Base-by-base conservation (phyloP, 2,888 invertebrate species). In the Sycophila texana region DNA sequence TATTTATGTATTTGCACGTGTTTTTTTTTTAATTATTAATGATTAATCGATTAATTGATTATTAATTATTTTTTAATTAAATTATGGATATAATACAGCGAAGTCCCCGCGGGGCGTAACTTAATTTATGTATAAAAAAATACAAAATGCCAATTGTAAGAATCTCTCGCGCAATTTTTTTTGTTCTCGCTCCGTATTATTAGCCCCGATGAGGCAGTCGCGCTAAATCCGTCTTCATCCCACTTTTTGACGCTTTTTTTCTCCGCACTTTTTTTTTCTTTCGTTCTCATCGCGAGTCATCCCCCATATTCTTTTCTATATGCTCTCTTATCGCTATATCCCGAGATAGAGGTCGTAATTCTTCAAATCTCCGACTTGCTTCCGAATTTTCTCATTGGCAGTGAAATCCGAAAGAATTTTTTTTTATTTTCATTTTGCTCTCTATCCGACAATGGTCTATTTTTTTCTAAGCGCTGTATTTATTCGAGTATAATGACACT, bases 401-500 rank as follows among this genome's bases (percentile, higher is more conserved):
- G 10, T 12, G n/a, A 10, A 26, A 26, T 26, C 1, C 26, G 26
- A 26, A 26, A 26, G 26, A 26, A 26, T 26, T 26, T 2, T 26
- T 26, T 2, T 26, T 39, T 39, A 1, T 39, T 39, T 39, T 39
- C 7, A 39, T 58, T 53, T 55, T 72, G 12, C 22, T 55, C 22
- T 55, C n/a, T 61, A 10, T 39, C 39, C n/a, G 39, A 10, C 39
- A 39, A 39, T 10, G 39, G 39, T 39, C n/a, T n/a, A n/a, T n/a
- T n/a, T n/a, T n/a, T 61, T 68, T 65, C 30, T 63, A 51, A 58
- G 74, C 68, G 68, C 58, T 79, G 74, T 86, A 85, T 86, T 86
- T 85, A 86, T 87, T 86, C 83, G 86, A 85, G 83, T 86, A 84
- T 61, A 73, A 18, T 66, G 51, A 77, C 58, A 72, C 65, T 73